A percentile compares a stretch with the other conserved stretches of the same genome.
phyloP scores from a whole-genome alignment of 2,113 vertebrate species.

The Platanista minor region DNA sequence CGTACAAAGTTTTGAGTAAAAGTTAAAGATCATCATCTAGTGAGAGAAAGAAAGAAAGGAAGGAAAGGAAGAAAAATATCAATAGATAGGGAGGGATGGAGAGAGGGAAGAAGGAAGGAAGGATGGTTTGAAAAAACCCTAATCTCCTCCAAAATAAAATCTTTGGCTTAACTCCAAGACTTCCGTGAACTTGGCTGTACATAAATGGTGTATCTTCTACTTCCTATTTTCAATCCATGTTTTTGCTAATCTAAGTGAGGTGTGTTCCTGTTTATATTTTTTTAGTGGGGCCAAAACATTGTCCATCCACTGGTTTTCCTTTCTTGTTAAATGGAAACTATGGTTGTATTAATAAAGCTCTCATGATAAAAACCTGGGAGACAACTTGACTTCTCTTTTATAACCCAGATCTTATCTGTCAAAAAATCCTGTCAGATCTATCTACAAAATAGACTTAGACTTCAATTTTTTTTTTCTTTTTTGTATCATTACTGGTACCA shows the following conservation, averaged over 20 bases:
- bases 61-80: neutral
- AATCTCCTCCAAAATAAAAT: neutral
- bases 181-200: neutral
- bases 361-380: neutral
- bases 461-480: neutral
- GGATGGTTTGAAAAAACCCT: neutral
- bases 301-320: neutral
- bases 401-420: neutral
- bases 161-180: neutral
- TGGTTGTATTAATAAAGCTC: neutral
- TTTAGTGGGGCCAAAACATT: neutral
- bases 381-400: neutral
- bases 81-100: too few relatives aligned
- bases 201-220: neutral
- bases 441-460: neutral
- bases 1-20: neutral
- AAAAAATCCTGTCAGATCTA: neutral
- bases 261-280: neutral
- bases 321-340: neutral
- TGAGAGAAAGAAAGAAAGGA: neutral
- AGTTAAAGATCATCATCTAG: neutral
- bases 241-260: neutral
- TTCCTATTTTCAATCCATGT: neutral
- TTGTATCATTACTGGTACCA: neutral
- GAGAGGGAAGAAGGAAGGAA: rapidly evolving